phyloP scores from a whole-genome alignment of 2,797 vertebrate genomes.

The Phoebastria nigripes region DNA sequence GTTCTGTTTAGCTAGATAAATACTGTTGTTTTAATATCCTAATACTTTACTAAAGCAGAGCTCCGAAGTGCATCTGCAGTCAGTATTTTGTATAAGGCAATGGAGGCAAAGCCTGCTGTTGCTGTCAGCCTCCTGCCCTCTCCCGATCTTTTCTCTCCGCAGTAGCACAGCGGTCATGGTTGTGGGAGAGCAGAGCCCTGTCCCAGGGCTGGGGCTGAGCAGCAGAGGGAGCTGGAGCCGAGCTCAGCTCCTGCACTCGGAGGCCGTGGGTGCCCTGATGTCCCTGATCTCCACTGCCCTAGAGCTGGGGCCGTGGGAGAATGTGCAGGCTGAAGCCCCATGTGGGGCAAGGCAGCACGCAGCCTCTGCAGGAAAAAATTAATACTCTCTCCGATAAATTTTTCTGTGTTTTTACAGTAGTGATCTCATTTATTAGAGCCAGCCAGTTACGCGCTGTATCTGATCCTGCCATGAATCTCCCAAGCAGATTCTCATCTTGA shows the following conservation, averaged over 20 bases:
- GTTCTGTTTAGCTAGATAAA: neutral
- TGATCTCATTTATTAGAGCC: neutral
- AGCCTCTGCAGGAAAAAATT: neutral
- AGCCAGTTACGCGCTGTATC: fast-evolving
- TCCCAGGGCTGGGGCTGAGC: neutral
- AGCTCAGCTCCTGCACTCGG: neutral
- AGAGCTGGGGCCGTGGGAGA: neutral
- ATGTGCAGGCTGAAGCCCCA: neutral
- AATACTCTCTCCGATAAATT: neutral
- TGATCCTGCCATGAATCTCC: neutral
- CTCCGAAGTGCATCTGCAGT: neutral
- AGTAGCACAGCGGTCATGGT: fast-evolving
- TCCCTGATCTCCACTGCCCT: neutral
- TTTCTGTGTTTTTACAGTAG: neutral
- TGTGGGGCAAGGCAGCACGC: neutral
- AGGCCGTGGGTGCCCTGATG: neutral
- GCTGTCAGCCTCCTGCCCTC: neutral
- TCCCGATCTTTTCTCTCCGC: neutral
- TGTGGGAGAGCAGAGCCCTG: neutral
- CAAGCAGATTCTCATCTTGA: constrained; percentile 7
- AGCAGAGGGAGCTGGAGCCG: constrained; percentile 63
- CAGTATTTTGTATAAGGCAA: neutral
- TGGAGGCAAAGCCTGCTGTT: neutral
- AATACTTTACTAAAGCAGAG: neutral
- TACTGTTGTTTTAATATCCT: neutral